phyloP scores from a whole-genome alignment of 2,797 vertebrate genomes.

The Oceanodroma leucorhoa region DNA sequence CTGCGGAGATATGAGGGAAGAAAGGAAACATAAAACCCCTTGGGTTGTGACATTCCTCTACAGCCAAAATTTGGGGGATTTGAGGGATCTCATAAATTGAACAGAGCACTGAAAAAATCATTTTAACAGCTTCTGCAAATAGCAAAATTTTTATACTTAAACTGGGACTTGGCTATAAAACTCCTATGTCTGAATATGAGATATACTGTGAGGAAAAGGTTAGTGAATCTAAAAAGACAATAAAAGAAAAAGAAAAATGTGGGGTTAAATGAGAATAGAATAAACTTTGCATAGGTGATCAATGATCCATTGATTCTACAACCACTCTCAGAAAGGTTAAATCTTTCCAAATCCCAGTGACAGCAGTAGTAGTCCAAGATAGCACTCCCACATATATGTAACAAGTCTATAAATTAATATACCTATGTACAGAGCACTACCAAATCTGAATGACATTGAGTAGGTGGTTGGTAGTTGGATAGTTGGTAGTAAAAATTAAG shows the following conservation, averaged over 20 bases:
- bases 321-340: not conserved
- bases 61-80: not conserved
- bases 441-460: not conserved
- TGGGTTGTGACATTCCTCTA: not conserved
- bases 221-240: not conserved
- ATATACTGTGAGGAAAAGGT: not conserved
- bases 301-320: not conserved
- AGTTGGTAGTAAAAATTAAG: not conserved
- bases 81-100: not conserved
- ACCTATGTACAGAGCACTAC: not conserved
- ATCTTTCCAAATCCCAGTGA: not conserved
- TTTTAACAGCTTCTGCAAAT: conserved; percentile 7
- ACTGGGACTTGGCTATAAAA: not conserved
- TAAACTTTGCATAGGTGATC: not conserved
- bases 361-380: not conserved
- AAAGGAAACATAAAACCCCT: not conserved
- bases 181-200: not conserved
- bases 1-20: not conserved
- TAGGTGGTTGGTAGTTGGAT: not conserved
- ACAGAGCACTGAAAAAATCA: not conserved
- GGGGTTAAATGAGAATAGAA: not conserved
- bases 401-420: not conserved
- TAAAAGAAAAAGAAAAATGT: not conserved
- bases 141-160: not conserved
- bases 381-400: not conserved